A percentile compares a stretch with the other conserved stretches of the same genome.
Evolutionary conservation across 2,797 vertebrate genomes (phyloP).

Genomic region (Schizopygopsis malacanthus): DNA sequence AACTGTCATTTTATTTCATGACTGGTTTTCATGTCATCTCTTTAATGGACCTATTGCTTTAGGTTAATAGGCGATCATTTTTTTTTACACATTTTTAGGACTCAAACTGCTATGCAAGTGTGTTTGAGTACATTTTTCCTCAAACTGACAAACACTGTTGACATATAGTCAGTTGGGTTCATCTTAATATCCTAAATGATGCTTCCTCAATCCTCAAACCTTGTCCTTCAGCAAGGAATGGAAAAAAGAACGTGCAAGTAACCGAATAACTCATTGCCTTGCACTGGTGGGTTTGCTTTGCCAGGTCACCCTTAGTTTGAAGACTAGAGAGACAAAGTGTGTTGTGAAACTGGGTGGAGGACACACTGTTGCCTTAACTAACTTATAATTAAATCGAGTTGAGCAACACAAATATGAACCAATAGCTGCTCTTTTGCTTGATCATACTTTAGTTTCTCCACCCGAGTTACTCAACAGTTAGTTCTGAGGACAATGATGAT

Average conservation of each 20-base stretch:
- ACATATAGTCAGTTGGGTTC: neutral
- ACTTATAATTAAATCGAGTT: neutral
- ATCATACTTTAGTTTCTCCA: conserved; percentile 17
- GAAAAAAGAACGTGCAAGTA: neutral
- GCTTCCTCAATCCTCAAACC: neutral
- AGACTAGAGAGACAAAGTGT: neutral
- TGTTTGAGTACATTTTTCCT: neutral
- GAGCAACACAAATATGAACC: neutral
- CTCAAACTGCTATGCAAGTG: neutral
- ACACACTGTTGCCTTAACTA: neutral
- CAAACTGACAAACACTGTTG: too few relatives aligned
- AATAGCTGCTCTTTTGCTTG: neutral
- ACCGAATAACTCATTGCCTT: neutral
- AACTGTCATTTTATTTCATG: too few relatives aligned
- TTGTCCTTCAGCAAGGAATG: neutral
- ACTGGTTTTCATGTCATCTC: neutral
- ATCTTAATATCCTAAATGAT: neutral
- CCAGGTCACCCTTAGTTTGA: neutral
- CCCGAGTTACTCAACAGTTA: conserved; percentile 6
- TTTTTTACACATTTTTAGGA: neutral
- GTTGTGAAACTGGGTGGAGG: conserved; percentile 2
- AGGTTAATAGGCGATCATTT: neutral
- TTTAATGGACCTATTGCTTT: neutral
- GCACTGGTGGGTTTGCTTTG: neutral
- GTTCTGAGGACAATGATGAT: neutral